Base-by-base conservation (phyloP, 2,797 vertebrate genomes). In the Meda fulgida region DNA sequence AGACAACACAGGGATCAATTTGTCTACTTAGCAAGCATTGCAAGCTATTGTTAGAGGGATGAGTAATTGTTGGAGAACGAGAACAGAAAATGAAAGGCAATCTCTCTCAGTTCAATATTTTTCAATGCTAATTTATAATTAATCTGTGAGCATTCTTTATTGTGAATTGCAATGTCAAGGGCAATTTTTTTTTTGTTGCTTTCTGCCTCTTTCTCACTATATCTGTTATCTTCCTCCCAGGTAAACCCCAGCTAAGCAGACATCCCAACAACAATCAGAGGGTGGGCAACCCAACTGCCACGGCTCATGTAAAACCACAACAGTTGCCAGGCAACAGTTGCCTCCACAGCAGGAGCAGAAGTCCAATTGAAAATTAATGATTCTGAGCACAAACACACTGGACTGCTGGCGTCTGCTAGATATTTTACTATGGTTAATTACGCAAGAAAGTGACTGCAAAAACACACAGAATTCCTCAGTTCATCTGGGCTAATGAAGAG, bases 241-340 rank as follows among this genome's bases (percentile, higher is more conserved):
- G 53, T 67, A 88, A 90, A 86, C 69, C 79, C 73, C 58, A 87
- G 89, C 80, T 67, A 84, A 84, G 86, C 92, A 92, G 91, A 91
- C 90, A 87, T 43, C 86, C 26, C 7, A 79, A 89, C 84, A 91
- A 86, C 86, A 86, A 88, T 90, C 84, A 91, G 78, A 88, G 89
- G 88, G 83, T 87, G 91, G 89, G 91, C 91, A 87, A 91, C 81
- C 3, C 83, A 92, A 91, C 89, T 91, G 89, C 89, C 90, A 92
- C 90, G 87, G 92, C 93, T 89, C 90, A 92, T 83, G 84, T 90
- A 91, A 92, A 94, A 92, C 93, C 90, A 84, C 90, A 85, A 90
- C 93, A 89, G 94, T 95, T 95, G 93, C 95, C 93, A 92, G 92
- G 94, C 94, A 95, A 95, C 94, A 85, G 88, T 92, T 90, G 92